phyloP scores from a whole-genome alignment of 2,888 invertebrate species.

The Eilema caniola region DNA sequence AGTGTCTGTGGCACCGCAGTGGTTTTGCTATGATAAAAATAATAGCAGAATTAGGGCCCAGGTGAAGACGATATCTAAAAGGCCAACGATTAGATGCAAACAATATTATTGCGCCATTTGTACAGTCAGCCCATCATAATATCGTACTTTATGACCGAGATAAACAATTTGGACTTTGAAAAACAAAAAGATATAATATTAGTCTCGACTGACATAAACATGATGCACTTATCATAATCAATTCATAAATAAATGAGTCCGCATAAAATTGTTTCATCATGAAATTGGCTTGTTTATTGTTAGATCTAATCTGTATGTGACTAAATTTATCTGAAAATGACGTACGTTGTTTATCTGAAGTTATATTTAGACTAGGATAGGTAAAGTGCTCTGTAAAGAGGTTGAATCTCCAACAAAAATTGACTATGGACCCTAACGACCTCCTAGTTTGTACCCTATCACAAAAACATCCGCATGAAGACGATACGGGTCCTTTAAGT shows the following conservation, averaged over 20 bases:
- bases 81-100: background rate
- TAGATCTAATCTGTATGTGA: background rate
- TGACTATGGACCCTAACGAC: too few relatives aligned
- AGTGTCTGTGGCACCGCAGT: too few relatives aligned
- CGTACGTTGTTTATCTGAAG: background rate
- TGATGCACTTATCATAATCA: background rate
- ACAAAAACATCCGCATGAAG: too few relatives aligned
- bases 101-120: background rate
- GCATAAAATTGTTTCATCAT: slow-evolving; percentile 1
- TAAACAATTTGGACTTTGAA: background rate
- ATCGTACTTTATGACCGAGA: background rate
- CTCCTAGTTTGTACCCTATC: too few relatives aligned
- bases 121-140: background rate
- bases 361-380: background rate
- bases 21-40: too few relatives aligned
- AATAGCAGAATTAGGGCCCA: too few relatives aligned
- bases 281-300: background rate
- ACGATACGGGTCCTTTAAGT: too few relatives aligned
- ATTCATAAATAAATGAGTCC: background rate
- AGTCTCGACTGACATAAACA: background rate
- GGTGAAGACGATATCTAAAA: background rate
- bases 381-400: background rate
- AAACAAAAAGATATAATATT: background rate
- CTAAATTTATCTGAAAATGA: slow-evolving; percentile 1
- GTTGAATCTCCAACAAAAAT: background rate